These are phyloP conservation scores for Eulemur macaco DNA, from an alignment of 2,113 vertebrate genomes.

Conservation along the genomic window DNA sequence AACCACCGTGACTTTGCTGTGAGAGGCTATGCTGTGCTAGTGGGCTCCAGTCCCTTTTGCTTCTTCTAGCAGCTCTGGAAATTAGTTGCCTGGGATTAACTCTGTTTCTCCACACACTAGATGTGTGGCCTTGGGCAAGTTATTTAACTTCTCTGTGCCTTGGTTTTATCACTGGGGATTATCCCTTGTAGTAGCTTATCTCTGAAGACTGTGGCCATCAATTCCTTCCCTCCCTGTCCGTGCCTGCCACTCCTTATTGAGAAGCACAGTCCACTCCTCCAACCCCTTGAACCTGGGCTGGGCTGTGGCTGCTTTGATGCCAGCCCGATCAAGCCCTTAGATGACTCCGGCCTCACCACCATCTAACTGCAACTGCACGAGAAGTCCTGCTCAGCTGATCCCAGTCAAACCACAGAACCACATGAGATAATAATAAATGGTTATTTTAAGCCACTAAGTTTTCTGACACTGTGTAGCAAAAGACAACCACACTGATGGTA, in stretches of 20 bases:
- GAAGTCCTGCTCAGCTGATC: neutral
- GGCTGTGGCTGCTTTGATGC: neutral
- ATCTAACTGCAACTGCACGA: neutral
- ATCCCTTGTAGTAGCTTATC: neutral
- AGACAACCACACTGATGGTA: neutral
- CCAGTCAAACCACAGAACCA: neutral
- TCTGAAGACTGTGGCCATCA: neutral
- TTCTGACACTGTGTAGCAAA: neutral
- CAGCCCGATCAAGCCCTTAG: neutral
- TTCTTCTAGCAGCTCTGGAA: neutral
- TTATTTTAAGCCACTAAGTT: neutral
- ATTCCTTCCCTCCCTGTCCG: neutral
- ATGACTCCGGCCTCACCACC: neutral
- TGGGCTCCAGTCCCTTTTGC: neutral
- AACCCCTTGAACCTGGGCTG: neutral
- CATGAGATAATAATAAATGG: neutral
- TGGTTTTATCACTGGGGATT: neutral
- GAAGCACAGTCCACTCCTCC: neutral
- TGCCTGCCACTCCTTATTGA: neutral
- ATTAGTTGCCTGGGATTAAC: neutral
- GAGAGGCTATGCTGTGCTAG: neutral
- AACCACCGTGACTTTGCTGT: accelerated
- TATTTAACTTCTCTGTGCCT: neutral
- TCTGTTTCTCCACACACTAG: neutral
- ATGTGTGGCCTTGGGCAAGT: neutral